phyloP scores from a whole-genome alignment of 2,797 vertebrate genomes.

The Syndactyla subalaris region DNA sequence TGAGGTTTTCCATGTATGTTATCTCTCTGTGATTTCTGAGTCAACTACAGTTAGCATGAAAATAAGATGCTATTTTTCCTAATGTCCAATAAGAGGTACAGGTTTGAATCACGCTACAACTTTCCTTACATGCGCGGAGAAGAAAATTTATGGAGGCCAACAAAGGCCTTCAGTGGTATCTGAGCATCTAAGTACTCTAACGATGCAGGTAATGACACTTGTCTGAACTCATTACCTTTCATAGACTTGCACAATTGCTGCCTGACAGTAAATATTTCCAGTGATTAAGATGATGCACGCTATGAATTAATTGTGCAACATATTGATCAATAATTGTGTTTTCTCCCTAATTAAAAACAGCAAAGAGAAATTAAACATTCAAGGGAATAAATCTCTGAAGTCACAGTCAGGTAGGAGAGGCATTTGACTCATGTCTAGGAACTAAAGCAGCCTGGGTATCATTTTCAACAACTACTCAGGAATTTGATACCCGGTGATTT shows the following conservation, averaged over 20 bases:
- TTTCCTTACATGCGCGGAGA: background rate
- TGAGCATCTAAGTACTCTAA: background rate
- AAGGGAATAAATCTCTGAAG: background rate
- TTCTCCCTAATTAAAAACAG: conserved; percentile 21
- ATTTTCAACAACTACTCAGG: background rate
- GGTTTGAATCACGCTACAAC: background rate
- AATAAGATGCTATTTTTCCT: background rate
- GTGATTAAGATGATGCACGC: background rate
- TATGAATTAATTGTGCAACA: background rate
- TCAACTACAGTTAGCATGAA: background rate
- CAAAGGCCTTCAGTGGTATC: background rate
- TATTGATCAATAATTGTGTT: background rate
- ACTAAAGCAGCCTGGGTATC: background rate
- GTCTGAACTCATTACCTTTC: background rate
- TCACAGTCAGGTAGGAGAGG: background rate
- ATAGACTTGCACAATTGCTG: background rate
- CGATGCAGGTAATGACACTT: background rate
- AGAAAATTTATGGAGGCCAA: background rate
- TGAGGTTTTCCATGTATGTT: background rate
- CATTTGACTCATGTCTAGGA: background rate
- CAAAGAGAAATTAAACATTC: background rate
- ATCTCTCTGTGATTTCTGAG: background rate
- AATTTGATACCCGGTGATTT: background rate
- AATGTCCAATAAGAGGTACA: background rate
- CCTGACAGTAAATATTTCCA: background rate